Percentiles rank a stretch among this genome's conserved stretches.
phyloP scores from a whole-genome alignment of 1,140 invertebrate species.

The Pygmarrhopalites habei region DNA sequence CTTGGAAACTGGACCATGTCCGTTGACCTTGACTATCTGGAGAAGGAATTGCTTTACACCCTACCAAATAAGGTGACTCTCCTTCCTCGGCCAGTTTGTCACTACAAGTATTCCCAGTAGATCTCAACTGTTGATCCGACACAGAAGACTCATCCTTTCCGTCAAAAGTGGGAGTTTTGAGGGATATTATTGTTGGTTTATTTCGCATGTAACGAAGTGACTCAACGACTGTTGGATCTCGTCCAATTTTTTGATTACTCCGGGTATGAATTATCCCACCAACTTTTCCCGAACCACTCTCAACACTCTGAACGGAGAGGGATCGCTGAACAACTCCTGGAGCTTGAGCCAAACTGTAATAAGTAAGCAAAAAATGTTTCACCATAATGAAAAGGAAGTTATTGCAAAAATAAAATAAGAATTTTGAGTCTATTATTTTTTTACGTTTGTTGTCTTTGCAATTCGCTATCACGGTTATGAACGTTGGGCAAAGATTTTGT shows the following conservation, averaged over 20 bases:
- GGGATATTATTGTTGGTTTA: conserved; percentile 77
- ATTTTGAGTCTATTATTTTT: too few species aligned
- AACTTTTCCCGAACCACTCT: conserved; percentile 40
- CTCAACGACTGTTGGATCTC: conserved; percentile 17
- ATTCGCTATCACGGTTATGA: conserved; percentile 54
- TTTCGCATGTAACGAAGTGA: conserved; percentile 64
- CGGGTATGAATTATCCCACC: not conserved
- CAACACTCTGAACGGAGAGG: conserved; percentile 67
- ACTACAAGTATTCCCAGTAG: not conserved
- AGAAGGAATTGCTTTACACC: not conserved
- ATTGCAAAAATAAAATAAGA: not conserved
- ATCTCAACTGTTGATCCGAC: not conserved
- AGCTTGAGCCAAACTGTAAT: conserved; percentile 57
- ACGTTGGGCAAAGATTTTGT: conserved; percentile 68
- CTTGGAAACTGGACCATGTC: conserved; percentile 48
- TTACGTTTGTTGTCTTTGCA: too few species aligned
- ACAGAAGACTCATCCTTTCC: conserved; percentile 1
- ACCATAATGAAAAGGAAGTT: not conserved
- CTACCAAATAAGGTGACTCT: too few species aligned
- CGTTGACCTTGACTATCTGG: conserved; percentile 3
- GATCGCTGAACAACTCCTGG: conserved; percentile 49
- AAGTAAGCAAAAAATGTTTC: conserved; percentile 2
- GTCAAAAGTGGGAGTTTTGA: conserved; percentile 56
- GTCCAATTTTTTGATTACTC: not conserved
- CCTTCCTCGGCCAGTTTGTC: conserved; percentile 29